Evolutionary conservation across 1,140 invertebrate species (phyloP), one percentile per base, ranked within the genome.

Genomic region (Chrysomallon squamiferum): DNA sequence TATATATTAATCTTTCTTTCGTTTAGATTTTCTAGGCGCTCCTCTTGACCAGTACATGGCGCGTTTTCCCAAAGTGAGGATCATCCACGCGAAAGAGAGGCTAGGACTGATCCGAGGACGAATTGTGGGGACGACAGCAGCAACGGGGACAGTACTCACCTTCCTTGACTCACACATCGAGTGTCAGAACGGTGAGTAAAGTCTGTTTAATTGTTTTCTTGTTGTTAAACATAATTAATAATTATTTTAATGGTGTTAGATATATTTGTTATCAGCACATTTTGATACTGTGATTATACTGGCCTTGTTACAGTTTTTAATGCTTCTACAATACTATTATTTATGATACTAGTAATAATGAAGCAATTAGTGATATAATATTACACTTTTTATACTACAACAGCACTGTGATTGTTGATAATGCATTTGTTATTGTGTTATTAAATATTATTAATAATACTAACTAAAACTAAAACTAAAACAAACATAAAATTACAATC

Each of bases 141-240:
- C 96, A 43, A 92, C 89, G 45, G 95, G 91, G 0, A 90, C 92
- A 0, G 94, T 98, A 0, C 88, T 98, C 25, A 97, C 96, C 11
- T 99, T 97, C 86, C 89, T 99, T 52, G 97, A 98, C 86, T 97
- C 94, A 25, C 97, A 98, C 86, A 96, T 95, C 87, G 97, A 99
- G 85, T 97, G 95, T 79, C 93, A 94, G 91, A 86, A 73, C 89
- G 92, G 96, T 75, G 72, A 56, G 63, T 20, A 50, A 20, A 15
- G 11, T 11, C 7, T 18, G 9, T 18, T 3, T 18, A n/a, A 9
- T 47, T 18, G 9, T n/a, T n/a, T 18, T 18, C 43, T n/a, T 47
- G 43, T 47, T 18, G 43, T 18, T 47, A 47, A 9, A 22, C 18
- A 22, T 2, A 47, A n/a, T 2, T 47, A 9, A 22, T 9, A 2